Evolutionary conservation across 1,140 invertebrate genomes (phyloP).

Genomic region (Mercenaria mercenaria): DNA sequence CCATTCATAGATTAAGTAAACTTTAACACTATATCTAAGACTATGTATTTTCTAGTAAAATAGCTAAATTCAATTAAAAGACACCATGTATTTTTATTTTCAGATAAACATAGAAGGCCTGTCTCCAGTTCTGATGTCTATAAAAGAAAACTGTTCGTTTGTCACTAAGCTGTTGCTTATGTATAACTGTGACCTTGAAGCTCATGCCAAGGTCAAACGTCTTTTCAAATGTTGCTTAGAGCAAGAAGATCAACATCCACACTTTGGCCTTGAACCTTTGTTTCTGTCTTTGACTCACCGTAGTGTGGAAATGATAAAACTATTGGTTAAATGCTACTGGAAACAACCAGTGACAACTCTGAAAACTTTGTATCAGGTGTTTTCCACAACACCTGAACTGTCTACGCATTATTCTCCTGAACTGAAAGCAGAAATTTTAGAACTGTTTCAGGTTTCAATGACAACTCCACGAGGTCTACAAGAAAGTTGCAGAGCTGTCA

Average conservation of each 20-base stretch:
- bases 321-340: slow-evolving; percentile 80
- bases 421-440: slow-evolving; percentile 73
- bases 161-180: slow-evolving; percentile 78
- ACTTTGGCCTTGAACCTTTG: slow-evolving; percentile 83
- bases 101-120: slow-evolving; percentile 82
- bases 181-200: slow-evolving; percentile 81
- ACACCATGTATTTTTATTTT: slow-evolving; percentile 70
- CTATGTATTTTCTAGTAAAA: too few species aligned
- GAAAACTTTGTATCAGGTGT: slow-evolving; percentile 72
- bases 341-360: slow-evolving; percentile 71
- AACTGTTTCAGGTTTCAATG: neutral
- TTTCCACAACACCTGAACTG: slow-evolving; percentile 72
- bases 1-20: too few species aligned
- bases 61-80: too few species aligned
- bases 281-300: slow-evolving; percentile 82
- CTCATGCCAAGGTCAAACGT: slow-evolving; percentile 74
- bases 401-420: slow-evolving; percentile 71
- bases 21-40: too few species aligned
- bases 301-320: slow-evolving; percentile 79
- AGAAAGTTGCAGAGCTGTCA: slow-evolving; percentile 42
- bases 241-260: slow-evolving; percentile 82
- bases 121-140: slow-evolving; percentile 80
- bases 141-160: slow-evolving; percentile 76
- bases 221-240: slow-evolving; percentile 81
- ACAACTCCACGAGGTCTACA: slow-evolving; percentile 37